These are phyloP conservation scores for Microctonus aethiopoides DNA, from an alignment of 2,888 invertebrate genomes.

Conservation along the genomic window DNA sequence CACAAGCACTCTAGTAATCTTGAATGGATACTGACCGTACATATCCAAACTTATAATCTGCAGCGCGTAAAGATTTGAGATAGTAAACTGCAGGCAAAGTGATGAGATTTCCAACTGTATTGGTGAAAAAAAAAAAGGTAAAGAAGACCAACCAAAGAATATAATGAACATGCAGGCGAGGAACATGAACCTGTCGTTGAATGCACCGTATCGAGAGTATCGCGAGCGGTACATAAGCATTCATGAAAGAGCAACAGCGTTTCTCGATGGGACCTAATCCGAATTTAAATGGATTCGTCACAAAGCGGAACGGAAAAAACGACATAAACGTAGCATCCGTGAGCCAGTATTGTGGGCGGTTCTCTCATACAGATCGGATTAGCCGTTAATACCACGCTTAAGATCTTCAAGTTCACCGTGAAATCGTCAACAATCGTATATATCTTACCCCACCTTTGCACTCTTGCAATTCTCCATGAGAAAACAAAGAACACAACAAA, in stretches of 20 bases:
- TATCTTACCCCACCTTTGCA: neutral
- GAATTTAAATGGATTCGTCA: slow-evolving; percentile 55
- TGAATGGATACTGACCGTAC: slow-evolving; percentile 48
- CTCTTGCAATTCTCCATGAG: slow-evolving; percentile 11
- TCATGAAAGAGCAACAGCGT: slow-evolving; percentile 8
- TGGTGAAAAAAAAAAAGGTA: slow-evolving; percentile 9
- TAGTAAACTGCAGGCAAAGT: slow-evolving; percentile 43
- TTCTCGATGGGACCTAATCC: slow-evolving; percentile 46
- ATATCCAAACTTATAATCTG: slow-evolving; percentile 32
- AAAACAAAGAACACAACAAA: neutral
- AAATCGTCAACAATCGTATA: slow-evolving; percentile 51
- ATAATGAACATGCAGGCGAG: neutral
- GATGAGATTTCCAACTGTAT: slow-evolving; percentile 12
- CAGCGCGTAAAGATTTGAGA: slow-evolving; percentile 20
- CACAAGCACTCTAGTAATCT: slow-evolving; percentile 41
- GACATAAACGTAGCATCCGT: slow-evolving; percentile 7
- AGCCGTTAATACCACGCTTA: slow-evolving; percentile 44
- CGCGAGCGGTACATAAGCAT: slow-evolving; percentile 21
- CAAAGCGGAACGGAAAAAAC: slow-evolving; percentile 38
- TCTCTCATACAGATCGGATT: slow-evolving; percentile 45
- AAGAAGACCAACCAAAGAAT: slow-evolving; percentile 2
- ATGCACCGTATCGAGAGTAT: slow-evolving; percentile 40
- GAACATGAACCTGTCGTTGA: slow-evolving; percentile 32
- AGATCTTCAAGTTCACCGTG: slow-evolving; percentile 46
- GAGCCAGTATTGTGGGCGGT: slow-evolving; percentile 44